A percentile compares a stretch with the other conserved stretches of the same genome.
Conservation (phyloP, 2,888 invertebrate genomes). For the Euplagia quadripunctaria region DNA sequence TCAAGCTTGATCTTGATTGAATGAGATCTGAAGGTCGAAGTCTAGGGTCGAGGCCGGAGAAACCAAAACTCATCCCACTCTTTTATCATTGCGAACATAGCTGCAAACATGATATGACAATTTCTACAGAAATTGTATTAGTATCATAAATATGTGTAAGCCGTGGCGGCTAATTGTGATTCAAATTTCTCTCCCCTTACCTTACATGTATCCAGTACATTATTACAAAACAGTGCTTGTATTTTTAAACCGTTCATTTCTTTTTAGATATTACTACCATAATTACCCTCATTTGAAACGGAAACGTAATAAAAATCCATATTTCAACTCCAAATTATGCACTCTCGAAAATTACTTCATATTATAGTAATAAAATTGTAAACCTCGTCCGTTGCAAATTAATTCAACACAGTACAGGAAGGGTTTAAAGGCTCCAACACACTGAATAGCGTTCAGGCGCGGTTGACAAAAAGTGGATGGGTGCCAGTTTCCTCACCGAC, state of each 20-base stretch:
- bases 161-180: too few species aligned
- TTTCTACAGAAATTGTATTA: too few species aligned
- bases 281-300: conserved; percentile 1
- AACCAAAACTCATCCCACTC: too few species aligned
- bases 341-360: conserved; percentile 37
- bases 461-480: not conserved
- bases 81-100: too few species aligned
- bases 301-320: conserved; percentile 21
- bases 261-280: not conserved
- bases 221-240: not conserved
- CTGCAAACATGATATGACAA: too few species aligned
- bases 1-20: too few species aligned
- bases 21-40: too few species aligned
- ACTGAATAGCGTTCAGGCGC: not conserved
- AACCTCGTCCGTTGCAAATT: conserved; percentile 12
- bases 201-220: too few species aligned
- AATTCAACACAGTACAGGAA: not conserved
- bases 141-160: too few species aligned
- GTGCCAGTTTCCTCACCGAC: not conserved
- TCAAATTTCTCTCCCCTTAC: too few species aligned
- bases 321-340: conserved; percentile 40
- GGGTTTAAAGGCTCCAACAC: not conserved
- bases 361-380: conserved; percentile 16
- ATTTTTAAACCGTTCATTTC: not conserved
- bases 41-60: too few species aligned